Base-by-base conservation (phyloP, 1,140 invertebrate genomes). In the Latrodectus geometricus region DNA sequence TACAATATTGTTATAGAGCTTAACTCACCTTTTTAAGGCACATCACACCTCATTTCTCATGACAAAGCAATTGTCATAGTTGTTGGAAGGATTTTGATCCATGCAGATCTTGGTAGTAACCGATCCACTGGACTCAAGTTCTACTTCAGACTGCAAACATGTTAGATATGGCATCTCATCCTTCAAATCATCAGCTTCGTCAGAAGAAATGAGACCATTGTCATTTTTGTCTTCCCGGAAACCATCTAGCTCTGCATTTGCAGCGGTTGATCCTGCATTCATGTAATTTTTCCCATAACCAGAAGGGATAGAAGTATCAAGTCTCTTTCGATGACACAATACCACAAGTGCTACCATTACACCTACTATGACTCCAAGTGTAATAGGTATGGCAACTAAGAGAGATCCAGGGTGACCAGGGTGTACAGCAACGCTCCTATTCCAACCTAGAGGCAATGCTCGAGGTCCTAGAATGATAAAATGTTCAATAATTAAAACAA, bases 41-140 rank as follows among this genome's bases (percentile, higher is more conserved):
- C n/a, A 87, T 87, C 77, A 87, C 85, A 87, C 85, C 8, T 80
- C 85, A 66, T 87, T 80, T 35, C 70, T 73, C 85, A 87, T 87
- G 9, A 73, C 49, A 48, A 79, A 87, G 65, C 85, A 79, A 50
- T 35, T 35, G 17, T 87, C 85, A 17, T 52, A 87, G n/a, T 80
- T 87, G 23, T 61, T 72, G 23, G 77, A 80, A 65, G 70, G 35
- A 50, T 80, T 78, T 35, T 77, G 83, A 74, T 86, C 83, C 54
- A 78, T 20, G 56, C 77, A 80, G 8, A 87, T 68, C 52, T 87
- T 87, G 14, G 85, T 87, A 0, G 80, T 70, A 4, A 80, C 85
- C 4, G 70, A 15, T 14, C 85, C 85, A 12, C 15, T 66, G 20
- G 54, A 68, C 21, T 66, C 76, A 66, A 87, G 76, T 70, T 87